These are phyloP conservation scores for Melanotaenia nigrans DNA, from an alignment of 2,797 vertebrate species.

Conservation along the genomic window DNA sequence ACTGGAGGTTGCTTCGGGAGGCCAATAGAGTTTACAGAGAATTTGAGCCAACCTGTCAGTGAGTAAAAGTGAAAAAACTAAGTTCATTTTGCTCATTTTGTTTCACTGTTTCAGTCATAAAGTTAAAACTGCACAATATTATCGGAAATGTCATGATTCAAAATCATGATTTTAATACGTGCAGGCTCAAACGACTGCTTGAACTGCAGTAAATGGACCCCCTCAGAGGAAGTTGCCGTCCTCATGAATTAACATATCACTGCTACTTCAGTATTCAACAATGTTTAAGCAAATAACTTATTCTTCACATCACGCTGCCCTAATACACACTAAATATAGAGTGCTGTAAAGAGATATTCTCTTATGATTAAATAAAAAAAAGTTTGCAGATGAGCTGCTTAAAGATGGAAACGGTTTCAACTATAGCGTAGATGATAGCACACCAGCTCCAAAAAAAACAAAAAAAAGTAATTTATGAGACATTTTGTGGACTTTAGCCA, in stretches of 20 bases:
- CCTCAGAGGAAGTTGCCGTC: not conserved
- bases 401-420: not conserved
- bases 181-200: too few species aligned
- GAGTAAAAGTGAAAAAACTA: not conserved
- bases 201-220: too few species aligned
- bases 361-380: not conserved
- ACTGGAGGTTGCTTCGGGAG: too few species aligned
- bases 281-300: too few species aligned
- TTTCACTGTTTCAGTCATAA: not conserved
- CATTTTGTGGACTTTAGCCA: not conserved
- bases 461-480: not conserved
- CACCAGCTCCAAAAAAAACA: not conserved
- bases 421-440: not conserved
- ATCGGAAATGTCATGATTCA: too few species aligned
- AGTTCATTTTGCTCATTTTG: too few species aligned
- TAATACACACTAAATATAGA: not conserved
- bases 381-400: not conserved
- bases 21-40: not conserved
- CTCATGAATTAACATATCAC: not conserved
- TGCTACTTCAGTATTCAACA: not conserved
- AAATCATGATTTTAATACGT: too few species aligned
- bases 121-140: too few species aligned
- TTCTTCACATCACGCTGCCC: too few species aligned
- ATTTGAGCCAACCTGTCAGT: not conserved
- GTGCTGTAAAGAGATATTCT: not conserved